Evolutionary conservation across 1,140 invertebrate species (phyloP).

Genomic region (Philaenus spumarius): DNA sequence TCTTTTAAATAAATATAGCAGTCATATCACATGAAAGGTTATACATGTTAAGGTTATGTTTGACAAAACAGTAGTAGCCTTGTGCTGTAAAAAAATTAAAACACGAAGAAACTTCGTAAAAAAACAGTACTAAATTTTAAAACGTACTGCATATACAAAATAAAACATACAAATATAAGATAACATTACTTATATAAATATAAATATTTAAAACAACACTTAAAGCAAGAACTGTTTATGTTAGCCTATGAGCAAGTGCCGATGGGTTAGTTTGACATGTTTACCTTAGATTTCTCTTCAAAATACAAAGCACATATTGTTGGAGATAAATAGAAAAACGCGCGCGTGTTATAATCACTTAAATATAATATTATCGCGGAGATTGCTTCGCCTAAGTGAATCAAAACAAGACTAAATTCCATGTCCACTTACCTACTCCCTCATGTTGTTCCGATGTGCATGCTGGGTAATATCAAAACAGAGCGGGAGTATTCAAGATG

Average conservation of each 20-base stretch:
- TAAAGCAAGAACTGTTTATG: not conserved
- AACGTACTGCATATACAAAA: not conserved
- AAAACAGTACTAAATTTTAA: too few relatives aligned
- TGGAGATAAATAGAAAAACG: not conserved
- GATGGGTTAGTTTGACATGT: not conserved
- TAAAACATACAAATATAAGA: not conserved
- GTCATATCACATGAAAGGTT: too few relatives aligned
- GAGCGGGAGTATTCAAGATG: conserved; percentile 17
- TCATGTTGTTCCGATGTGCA: conserved; percentile 30
- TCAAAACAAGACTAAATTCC: conserved; percentile 29
- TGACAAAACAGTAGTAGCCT: too few relatives aligned
- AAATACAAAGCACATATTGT: not conserved
- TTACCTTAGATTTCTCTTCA: not conserved
- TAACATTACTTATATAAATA: not conserved
- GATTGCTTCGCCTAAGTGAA: conserved; percentile 26
- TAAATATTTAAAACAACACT: not conserved
- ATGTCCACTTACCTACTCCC: conserved; percentile 31
- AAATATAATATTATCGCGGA: conserved; percentile 5
- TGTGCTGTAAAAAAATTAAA: too few relatives aligned
- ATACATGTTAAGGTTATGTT: too few relatives aligned
- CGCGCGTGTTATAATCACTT: conserved; percentile 5
- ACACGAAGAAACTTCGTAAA: too few relatives aligned
- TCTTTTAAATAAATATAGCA: too few relatives aligned
- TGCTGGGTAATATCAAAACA: conserved; percentile 25
- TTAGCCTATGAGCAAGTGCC: not conserved